Evolutionary conservation across 1,140 invertebrate genomes (phyloP).

Genomic region (Conus ventricosus): DNA sequence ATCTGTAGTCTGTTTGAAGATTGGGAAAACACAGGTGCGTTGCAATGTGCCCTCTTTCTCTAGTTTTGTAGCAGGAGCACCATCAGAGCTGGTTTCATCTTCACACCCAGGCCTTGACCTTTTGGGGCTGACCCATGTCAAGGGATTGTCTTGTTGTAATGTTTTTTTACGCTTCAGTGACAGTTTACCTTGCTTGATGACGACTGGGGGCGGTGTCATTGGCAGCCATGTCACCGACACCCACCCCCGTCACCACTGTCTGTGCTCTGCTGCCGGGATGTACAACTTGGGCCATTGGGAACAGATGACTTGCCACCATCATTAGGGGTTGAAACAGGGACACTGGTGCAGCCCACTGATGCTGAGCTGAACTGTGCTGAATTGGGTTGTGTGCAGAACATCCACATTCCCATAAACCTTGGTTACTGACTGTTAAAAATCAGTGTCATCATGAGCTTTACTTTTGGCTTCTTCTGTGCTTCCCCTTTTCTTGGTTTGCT

Average conservation of each 20-base stretch:
- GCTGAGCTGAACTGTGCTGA: not conserved
- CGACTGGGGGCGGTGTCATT: not conserved
- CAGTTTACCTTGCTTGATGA: constrained; percentile 3
- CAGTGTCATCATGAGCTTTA: not conserved
- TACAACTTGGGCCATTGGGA: not conserved
- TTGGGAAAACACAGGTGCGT: constrained; percentile 31
- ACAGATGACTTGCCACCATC: no score
- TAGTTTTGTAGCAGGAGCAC: not conserved
- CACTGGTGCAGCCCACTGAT: not conserved
- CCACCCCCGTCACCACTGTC: not conserved
- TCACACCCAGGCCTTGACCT: not conserved
- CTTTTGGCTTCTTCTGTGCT: not conserved
- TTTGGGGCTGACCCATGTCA: not conserved
- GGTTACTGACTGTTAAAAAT: not conserved
- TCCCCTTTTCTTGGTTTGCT: not conserved
- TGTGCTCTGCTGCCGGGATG: not conserved
- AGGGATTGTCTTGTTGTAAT: not conserved
- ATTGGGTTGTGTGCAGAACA: not conserved
- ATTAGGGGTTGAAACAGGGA: no score
- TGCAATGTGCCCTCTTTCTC: not conserved
- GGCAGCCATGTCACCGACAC: not conserved
- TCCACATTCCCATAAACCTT: not conserved
- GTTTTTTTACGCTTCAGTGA: not conserved
- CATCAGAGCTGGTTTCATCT: not conserved
- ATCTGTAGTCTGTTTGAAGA: not conserved